These are phyloP conservation scores for Pseudochirops corinnae DNA, from an alignment of 2,797 vertebrate genomes.

Conservation along the genomic window DNA sequence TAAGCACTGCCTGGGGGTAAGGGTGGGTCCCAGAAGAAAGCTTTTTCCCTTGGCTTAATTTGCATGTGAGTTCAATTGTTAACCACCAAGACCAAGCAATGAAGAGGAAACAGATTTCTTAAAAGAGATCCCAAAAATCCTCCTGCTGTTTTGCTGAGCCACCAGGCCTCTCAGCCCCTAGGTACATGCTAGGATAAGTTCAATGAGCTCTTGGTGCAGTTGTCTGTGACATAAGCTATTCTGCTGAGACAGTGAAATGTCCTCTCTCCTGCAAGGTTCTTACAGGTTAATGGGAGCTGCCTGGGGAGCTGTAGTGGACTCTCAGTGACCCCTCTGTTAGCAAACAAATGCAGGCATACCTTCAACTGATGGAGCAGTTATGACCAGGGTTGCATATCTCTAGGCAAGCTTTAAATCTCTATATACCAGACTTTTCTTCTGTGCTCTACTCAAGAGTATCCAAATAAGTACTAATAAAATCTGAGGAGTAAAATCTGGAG, in stretches of 20 bases:
- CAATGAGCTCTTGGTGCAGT: background rate
- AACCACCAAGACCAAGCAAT: background rate
- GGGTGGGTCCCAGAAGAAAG: background rate
- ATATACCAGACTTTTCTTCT: background rate
- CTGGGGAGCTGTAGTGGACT: background rate
- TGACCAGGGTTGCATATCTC: background rate
- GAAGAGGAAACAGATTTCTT: background rate
- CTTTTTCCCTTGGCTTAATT: background rate
- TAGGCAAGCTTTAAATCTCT: background rate
- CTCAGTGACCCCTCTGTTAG: background rate
- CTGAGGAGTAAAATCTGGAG: background rate
- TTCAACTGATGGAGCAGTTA: background rate
- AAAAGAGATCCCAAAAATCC: background rate
- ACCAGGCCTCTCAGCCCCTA: background rate
- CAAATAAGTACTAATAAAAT: background rate
- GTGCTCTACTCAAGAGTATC: background rate
- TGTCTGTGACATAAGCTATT: background rate
- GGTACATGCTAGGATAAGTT: background rate
- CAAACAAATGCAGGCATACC: background rate
- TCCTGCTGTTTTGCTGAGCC: background rate
- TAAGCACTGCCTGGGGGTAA: background rate
- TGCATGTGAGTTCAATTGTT: background rate
- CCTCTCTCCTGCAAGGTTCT: background rate
- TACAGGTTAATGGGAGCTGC: constrained; percentile 15
- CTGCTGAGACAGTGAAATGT: constrained; percentile 5